These are phyloP conservation scores for Agapetus fuscipes DNA, from an alignment of 2,888 invertebrate genomes.

Conservation along the genomic window DNA sequence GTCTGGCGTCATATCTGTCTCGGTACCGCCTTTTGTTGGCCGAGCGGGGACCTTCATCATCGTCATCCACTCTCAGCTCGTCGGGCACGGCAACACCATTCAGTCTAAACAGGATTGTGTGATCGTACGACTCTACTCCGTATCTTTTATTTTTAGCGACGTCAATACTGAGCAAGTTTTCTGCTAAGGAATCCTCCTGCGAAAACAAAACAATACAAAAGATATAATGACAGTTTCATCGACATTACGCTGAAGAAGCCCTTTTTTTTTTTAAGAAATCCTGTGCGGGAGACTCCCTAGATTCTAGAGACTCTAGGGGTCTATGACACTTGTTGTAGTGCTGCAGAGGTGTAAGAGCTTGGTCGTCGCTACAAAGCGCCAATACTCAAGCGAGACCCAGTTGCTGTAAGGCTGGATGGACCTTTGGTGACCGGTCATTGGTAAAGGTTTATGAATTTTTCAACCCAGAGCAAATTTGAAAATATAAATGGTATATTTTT, in stretches of 20 bases:
- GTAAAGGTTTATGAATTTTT: too few relatives aligned
- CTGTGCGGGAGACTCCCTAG: too few relatives aligned
- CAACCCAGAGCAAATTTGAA: too few relatives aligned
- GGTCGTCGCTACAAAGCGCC: too few relatives aligned
- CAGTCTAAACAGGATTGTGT: slow-evolving; percentile 49
- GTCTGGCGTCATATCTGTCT: slow-evolving; percentile 49
- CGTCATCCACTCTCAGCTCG: slow-evolving; percentile 4
- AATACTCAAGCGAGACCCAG: too few relatives aligned
- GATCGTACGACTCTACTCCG: slow-evolving; percentile 72
- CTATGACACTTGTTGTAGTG: too few relatives aligned
- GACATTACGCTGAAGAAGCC: background rate
- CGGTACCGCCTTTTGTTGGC: slow-evolving; percentile 48
- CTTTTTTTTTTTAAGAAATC: too few relatives aligned
- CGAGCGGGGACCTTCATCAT: slow-evolving; percentile 24
- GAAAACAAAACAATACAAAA: slow-evolving; percentile 1
- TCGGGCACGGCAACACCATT: slow-evolving; percentile 12
- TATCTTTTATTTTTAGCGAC: slow-evolving; percentile 55
- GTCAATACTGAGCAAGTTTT: slow-evolving; percentile 68
- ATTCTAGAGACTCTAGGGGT: too few relatives aligned
- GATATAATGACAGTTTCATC: slow-evolving; percentile 2
- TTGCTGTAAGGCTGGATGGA: too few relatives aligned
- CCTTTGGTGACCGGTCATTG: too few relatives aligned
- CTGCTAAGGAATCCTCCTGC: slow-evolving; percentile 72
- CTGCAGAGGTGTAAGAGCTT: too few relatives aligned
- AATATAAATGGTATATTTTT: too few relatives aligned